Evolutionary conservation across 2,888 invertebrate species (phyloP).

Genomic region (Brachypterus glaber): DNA sequence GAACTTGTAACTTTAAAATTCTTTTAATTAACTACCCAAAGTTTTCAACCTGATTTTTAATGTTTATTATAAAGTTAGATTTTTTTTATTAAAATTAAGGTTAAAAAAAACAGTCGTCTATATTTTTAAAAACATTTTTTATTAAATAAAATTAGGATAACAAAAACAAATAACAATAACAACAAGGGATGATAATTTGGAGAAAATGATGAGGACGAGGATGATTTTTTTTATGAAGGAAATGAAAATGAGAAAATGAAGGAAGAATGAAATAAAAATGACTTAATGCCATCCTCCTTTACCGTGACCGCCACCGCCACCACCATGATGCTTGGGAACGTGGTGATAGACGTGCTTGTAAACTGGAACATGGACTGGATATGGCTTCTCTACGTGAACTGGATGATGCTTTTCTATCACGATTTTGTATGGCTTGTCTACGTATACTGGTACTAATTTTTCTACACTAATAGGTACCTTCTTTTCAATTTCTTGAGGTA

Average conservation of each 20-base stretch:
- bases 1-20: too few relatives aligned
- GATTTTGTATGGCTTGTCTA: slow-evolving; percentile 67
- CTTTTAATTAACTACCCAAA: too few relatives aligned
- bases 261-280: neutral
- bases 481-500: slow-evolving; percentile 62
- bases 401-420: slow-evolving; percentile 66
- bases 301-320: slow-evolving; percentile 17
- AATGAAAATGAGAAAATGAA: neutral
- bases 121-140: neutral
- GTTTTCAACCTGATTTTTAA: too few relatives aligned
- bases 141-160: slow-evolving; percentile 1
- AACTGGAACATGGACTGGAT: slow-evolving; percentile 64
- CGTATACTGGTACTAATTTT: slow-evolving; percentile 59
- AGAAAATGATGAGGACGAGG: neutral
- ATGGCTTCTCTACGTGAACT: slow-evolving; percentile 54
- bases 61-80: too few relatives aligned
- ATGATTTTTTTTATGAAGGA: neutral
- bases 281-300: slow-evolving; percentile 19
- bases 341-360: slow-evolving; percentile 67
- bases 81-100: too few relatives aligned
- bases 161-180: slow-evolving; percentile 1
- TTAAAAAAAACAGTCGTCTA: too few relatives aligned
- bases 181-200: neutral
- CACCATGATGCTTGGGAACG: slow-evolving; percentile 32
- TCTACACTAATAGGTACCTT: slow-evolving; percentile 66